Evolutionary conservation across 2,888 invertebrate species (phyloP).

Genomic region (Parthenolecanium corni): DNA sequence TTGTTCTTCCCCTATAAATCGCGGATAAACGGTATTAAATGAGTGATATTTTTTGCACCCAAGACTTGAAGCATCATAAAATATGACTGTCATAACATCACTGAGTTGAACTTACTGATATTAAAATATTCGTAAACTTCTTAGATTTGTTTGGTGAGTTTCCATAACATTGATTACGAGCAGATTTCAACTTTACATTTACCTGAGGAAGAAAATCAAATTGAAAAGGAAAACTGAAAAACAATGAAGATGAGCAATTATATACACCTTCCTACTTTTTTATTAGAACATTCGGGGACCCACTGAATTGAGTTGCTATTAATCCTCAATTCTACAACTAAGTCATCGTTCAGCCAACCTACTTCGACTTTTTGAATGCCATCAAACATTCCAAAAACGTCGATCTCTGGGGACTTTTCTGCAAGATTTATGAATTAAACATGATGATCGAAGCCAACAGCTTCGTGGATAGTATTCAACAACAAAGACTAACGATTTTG

Average conservation of each 20-base stretch:
- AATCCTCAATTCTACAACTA: conserved; percentile 72
- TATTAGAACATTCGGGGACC: not conserved
- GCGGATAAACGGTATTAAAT: no score
- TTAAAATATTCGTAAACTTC: no score
- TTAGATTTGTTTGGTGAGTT: not conserved
- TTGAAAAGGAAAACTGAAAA: not conserved
- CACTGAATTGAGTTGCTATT: conserved; percentile 61
- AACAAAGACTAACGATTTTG: conserved; percentile 37
- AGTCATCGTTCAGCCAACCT: conserved; percentile 76
- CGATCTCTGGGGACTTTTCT: not conserved
- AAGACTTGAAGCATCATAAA: no score
- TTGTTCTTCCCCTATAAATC: no score
- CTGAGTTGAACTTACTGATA: no score
- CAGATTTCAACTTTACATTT: not conserved
- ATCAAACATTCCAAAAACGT: conserved; percentile 18
- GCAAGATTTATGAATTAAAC: not conserved
- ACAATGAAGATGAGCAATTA: not conserved
- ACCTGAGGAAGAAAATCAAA: not conserved
- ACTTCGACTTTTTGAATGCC: conserved; percentile 44
- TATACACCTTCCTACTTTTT: not conserved
- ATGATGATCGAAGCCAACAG: no score
- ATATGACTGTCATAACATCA: no score
- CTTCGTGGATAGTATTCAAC: no score
- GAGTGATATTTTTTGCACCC: no score
- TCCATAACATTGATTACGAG: not conserved